Evolutionary conservation across 2,888 invertebrate species (phyloP), one percentile per base, ranked within the genome.

Genomic region (Artemia sp.): DNA sequence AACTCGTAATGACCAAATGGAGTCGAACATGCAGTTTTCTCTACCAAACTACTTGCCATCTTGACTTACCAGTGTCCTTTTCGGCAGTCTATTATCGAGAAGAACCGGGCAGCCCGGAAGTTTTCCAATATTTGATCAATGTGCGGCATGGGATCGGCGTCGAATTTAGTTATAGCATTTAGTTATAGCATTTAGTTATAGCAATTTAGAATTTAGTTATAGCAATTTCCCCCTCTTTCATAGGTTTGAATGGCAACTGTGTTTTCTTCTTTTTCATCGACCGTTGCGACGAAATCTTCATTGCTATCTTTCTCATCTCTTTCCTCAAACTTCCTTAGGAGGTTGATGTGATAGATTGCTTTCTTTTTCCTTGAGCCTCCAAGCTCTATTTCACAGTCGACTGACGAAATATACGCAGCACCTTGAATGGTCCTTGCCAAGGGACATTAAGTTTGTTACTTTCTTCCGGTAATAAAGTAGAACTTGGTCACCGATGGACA

Each of bases 81-180:
- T 66, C 71, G 70, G 12, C 19, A 19, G 19, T 19, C 19, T 19
- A 19, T 19, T 19, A 19, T 19, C 19, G 19, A 19, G 19, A 1
- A 19, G 19, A 19, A 19, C 19, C 19, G 19, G 19, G 19, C 19
- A 19, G 19, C 19, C 19, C 19, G 19, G 19, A 19, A 19, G 19
- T 19, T 19, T 19, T 19, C 19, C 19, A 19, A 19, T 19, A 19
- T 19, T 19, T 72, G 70, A 0, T 73, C 73, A 38, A 77, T 75
- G 52, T 74, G 74, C 0, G 73, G 77, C 0, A 77, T 51, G 2
- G 76, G 76, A 73, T 77, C 76, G 2, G 75, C 74, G 71, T 77
- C 75, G 12, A 73, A 71, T 51, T 73, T 72, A 0, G 76, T 76
- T 0, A 76, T 75, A 7, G 67, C 52, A 69, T 77, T 78, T 72